Evolutionary conservation across 2,888 invertebrate genomes (phyloP).

Genomic region (Acrobasis repandana): DNA sequence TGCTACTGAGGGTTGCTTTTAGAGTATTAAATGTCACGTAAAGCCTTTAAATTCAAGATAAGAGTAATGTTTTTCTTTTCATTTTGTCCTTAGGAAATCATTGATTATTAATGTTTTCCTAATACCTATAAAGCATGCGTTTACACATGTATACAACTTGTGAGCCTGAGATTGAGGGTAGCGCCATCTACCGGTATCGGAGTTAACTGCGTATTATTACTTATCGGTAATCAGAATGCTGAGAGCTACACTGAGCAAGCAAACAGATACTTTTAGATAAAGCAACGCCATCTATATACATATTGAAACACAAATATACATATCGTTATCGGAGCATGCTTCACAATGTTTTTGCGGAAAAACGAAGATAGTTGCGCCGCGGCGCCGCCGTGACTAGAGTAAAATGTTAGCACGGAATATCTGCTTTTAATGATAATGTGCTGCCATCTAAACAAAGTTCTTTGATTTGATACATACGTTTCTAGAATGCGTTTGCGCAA

Average conservation of each 20-base stretch:
- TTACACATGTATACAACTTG: not conserved
- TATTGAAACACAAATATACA: too few species aligned
- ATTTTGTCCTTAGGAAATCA: too few species aligned
- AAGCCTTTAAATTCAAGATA: too few species aligned
- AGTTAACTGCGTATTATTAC: not conserved
- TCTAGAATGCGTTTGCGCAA: not conserved
- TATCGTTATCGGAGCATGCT: too few species aligned
- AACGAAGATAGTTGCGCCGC: not conserved
- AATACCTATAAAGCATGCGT: not conserved
- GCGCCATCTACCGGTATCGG: conserved; percentile 10
- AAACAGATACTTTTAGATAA: too few species aligned
- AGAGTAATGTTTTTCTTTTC: too few species aligned
- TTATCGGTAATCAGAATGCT: too few species aligned
- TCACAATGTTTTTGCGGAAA: not conserved
- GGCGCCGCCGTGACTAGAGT: not conserved
- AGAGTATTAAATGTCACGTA: too few species aligned
- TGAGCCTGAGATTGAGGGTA: not conserved
- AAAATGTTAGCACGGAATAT: not conserved
- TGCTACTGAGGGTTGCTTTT: too few species aligned
- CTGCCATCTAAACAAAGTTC: conserved; percentile 26
- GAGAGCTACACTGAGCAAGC: too few species aligned
- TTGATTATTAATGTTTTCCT: too few species aligned
- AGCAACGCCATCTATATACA: too few species aligned
- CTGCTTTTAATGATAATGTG: not conserved
- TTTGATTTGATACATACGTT: not conserved